Evolutionary conservation across 1,140 invertebrate genomes (phyloP).

Genomic region (Mya arenaria): DNA sequence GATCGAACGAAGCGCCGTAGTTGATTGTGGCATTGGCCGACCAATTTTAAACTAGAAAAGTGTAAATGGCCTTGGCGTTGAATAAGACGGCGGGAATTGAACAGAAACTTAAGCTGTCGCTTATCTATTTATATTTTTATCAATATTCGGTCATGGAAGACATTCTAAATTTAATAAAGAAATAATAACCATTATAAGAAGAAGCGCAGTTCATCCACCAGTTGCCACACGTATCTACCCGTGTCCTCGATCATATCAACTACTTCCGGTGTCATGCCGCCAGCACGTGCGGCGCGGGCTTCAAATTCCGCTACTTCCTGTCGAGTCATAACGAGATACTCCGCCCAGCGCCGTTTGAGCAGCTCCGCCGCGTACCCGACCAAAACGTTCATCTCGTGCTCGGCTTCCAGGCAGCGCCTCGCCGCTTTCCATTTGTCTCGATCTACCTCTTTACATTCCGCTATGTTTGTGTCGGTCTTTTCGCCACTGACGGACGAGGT

Average conservation of each 20-base stretch:
- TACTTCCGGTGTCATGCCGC: constrained; percentile 29
- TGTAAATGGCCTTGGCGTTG: too few relatives aligned
- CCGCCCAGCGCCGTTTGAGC: constrained; percentile 27
- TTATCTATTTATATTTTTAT: too few relatives aligned
- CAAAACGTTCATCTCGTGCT: constrained; percentile 22
- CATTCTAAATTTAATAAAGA: too few relatives aligned
- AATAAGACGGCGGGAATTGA: too few relatives aligned
- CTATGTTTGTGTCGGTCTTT: too few relatives aligned
- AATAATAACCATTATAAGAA: too few relatives aligned
- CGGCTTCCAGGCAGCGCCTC: background rate
- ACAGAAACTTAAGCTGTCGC: too few relatives aligned
- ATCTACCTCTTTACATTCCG: constrained; percentile 12
- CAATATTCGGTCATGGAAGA: too few relatives aligned
- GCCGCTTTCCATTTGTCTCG: constrained; percentile 1
- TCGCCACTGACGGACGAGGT: too few relatives aligned
- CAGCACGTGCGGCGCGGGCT: constrained; percentile 17
- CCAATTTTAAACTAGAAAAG: too few relatives aligned
- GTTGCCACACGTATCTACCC: constrained; percentile 50
- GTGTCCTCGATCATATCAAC: constrained; percentile 50
- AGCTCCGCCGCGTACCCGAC: background rate
- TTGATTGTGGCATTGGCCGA: too few relatives aligned
- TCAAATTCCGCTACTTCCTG: constrained; percentile 30
- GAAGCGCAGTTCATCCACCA: constrained; percentile 48
- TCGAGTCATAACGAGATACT: constrained; percentile 32
- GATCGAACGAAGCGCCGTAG: too few relatives aligned